Percentiles rank a stretch among this genome's conserved stretches.
These are phyloP conservation scores for Criorhina ranunculi DNA, from an alignment of 2,888 invertebrate genomes.

Conservation along the genomic window DNA sequence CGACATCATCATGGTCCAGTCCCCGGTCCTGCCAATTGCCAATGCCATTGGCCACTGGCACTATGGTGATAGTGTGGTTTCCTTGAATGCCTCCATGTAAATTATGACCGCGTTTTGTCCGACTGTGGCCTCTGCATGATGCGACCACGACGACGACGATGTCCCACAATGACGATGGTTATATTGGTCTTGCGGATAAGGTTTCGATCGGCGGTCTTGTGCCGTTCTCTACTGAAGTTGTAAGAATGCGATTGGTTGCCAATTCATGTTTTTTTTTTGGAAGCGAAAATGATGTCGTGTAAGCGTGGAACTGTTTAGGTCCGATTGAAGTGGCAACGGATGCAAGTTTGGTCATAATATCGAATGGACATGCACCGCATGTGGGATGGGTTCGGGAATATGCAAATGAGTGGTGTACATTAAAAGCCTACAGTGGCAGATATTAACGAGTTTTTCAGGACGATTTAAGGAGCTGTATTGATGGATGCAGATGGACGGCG, in stretches of 20 bases:
- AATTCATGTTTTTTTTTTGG: constrained; percentile 69
- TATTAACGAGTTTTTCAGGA: constrained; percentile 29
- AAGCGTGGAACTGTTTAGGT: constrained; percentile 33
- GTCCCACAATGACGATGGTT: constrained; percentile 16
- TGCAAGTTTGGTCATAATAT: constrained; percentile 69
- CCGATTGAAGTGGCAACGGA: constrained; percentile 70
- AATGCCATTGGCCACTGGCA: constrained; percentile 66
- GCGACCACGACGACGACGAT: constrained; percentile 20
- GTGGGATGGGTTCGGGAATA: constrained; percentile 49
- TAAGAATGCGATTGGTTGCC: constrained; percentile 73
- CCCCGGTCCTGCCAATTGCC: constrained; percentile 58
- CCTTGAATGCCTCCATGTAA: constrained; percentile 74
- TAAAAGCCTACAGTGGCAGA: constrained; percentile 60
- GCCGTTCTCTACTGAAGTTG: constrained; percentile 59
- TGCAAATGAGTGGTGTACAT: constrained; percentile 65
- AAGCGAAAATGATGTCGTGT: constrained; percentile 44
- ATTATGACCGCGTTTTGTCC: constrained; percentile 74
- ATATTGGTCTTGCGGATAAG: constrained; percentile 40
- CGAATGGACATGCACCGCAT: constrained; percentile 65
- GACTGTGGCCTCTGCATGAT: constrained; percentile 70
- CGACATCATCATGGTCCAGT: constrained; percentile 69
- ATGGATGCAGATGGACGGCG: constrained; percentile 9
- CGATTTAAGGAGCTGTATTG: constrained; percentile 30
- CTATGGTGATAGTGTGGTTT: constrained; percentile 74
- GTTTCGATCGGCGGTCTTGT: constrained; percentile 46